Conservation (phyloP, 1,140 invertebrate species). For the Micrasema longulum region DNA sequence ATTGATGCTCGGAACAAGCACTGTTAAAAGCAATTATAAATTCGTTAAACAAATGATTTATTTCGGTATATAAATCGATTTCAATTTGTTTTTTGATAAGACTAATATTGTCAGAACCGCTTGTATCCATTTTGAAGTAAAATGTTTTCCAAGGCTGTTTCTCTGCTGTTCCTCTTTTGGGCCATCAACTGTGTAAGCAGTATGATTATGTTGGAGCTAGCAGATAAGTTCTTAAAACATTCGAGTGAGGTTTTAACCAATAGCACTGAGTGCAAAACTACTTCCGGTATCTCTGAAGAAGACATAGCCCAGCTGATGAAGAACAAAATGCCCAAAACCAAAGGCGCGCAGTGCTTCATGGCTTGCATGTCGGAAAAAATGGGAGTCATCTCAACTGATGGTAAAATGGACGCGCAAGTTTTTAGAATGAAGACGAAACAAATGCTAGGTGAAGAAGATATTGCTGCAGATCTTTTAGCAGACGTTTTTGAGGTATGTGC, state of each 20-base stretch:
- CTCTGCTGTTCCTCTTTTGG: background rate
- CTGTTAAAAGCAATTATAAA: no score
- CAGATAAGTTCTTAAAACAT: slow-evolving; percentile 39
- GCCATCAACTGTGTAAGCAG: background rate
- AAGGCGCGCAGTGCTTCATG: slow-evolving; percentile 37
- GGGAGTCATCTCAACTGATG: slow-evolving; percentile 32
- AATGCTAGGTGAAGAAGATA: slow-evolving; percentile 43
- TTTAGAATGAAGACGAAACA: slow-evolving; percentile 2
- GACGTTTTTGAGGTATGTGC: slow-evolving; percentile 40
- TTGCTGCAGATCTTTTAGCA: slow-evolving; percentile 39
- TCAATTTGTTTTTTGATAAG: no score
- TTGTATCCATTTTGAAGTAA: no score
- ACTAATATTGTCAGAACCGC: no score
- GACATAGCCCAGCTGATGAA: slow-evolving; percentile 39
- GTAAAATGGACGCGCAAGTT: slow-evolving; percentile 26
- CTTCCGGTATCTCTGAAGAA: slow-evolving; percentile 44
- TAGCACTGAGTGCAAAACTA: slow-evolving; percentile 40
- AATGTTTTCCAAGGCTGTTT: background rate
- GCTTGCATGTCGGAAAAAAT: slow-evolving; percentile 51
- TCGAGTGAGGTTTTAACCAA: slow-evolving; percentile 43
- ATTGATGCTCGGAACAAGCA: no score
- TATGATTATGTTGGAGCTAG: slow-evolving; percentile 14
- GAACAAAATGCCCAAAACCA: slow-evolving; percentile 47
- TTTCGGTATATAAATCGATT: no score
- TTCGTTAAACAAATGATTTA: no score